Evolutionary conservation across 1,140 invertebrate species (phyloP), one percentile per base, ranked within the genome.

Genomic region (Lordiphosa mommai): DNA sequence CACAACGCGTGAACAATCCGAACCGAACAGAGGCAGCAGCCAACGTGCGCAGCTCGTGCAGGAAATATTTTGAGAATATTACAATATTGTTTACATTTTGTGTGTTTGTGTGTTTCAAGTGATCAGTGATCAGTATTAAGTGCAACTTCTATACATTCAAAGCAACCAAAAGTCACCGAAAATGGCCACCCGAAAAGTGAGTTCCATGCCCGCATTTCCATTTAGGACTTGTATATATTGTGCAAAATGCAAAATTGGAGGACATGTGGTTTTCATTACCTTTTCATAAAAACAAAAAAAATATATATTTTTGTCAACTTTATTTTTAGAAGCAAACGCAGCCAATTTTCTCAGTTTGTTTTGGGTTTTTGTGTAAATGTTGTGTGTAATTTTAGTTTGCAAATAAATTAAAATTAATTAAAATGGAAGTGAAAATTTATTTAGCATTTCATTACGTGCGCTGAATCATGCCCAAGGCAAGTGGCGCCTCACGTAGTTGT

Each of bases 351-450:
- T 40, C 53, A 43, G 47, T 57, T 65, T 50, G 23, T 32, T 34
- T 44, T 53, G 23, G 58, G n/a, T 49, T 12, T 36, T 20, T 36
- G 46, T 69, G 50, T 61, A 49, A 61, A 61, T 63, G 51, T 72
- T 63, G 47, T 37, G 70, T 82, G 67, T 68, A 61, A 72, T 61
- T 73, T 76, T 84, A 84, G 77, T 84, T 72, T 59, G 40, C 64
- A 69, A 69, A 84, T 84, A 84, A 84, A 84, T 84, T 84, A 50
- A 65, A 84, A 72, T 77, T 84, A 84, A 84, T 84, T 84, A 72
- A 84, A 84, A 69, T 84, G 77, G 77, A 84, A 84, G 79, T 77
- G 72, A 49, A 84, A 84, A 84, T 84, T 84, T 70, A 84, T 84
- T 84, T 63, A 72, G 79, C 79, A 72, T 84, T 84, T 77, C 64